phyloP scores from a whole-genome alignment of 2,797 vertebrate species.

The Muscicapa striata region DNA sequence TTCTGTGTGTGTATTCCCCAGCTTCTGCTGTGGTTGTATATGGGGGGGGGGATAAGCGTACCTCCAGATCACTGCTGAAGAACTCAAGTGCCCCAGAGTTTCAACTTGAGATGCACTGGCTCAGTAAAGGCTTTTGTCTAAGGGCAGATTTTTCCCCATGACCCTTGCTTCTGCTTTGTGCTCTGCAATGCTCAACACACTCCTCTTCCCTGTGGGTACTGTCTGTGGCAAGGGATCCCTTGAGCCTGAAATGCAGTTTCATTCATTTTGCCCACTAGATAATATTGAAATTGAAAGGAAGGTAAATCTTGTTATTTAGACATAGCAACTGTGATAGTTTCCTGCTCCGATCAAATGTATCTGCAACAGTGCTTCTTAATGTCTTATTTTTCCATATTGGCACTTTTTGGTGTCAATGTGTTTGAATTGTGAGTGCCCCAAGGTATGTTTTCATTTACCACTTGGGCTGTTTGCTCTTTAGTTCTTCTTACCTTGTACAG shows the following conservation, averaged over 20 bases:
- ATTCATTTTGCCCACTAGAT: background rate
- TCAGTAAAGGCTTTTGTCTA: background rate
- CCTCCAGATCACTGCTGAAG: background rate
- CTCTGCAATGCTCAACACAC: background rate
- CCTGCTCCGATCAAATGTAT: background rate
- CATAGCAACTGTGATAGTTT: background rate
- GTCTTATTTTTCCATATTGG: background rate
- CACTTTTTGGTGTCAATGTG: background rate
- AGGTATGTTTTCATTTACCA: background rate
- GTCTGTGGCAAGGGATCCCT: background rate
- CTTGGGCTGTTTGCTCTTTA: background rate
- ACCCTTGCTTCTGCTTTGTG: background rate
- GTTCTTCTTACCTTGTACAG: background rate
- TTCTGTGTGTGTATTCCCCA: background rate
- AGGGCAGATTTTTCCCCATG: background rate
- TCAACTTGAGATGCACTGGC: background rate
- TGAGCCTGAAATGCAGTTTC: background rate
- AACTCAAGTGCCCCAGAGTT: background rate
- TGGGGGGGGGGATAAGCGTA: background rate
- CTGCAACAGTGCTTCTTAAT: background rate
- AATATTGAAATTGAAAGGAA: background rate
- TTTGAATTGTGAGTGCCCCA: fast-evolving
- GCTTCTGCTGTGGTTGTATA: background rate
- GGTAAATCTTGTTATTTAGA: background rate
- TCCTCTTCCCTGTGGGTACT: background rate